These are phyloP conservation scores for Drosophila paramelanica DNA, from an alignment of 2,888 invertebrate species.

Conservation along the genomic window DNA sequence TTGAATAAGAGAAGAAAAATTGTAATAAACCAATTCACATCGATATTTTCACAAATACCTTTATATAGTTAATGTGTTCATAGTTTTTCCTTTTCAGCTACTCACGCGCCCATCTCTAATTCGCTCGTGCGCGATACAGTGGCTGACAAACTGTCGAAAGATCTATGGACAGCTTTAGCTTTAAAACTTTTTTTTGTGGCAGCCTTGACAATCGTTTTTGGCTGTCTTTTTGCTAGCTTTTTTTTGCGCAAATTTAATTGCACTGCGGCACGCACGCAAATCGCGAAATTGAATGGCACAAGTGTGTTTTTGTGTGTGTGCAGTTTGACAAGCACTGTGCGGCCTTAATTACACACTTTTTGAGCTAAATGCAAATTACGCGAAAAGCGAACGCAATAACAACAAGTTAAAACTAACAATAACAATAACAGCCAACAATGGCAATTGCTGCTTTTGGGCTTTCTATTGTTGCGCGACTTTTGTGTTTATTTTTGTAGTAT, in stretches of 20 bases:
- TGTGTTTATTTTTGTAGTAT: slow-evolving; percentile 17
- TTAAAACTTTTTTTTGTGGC: slow-evolving; percentile 7
- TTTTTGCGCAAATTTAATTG: slow-evolving; percentile 55
- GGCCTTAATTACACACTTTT: slow-evolving; percentile 48
- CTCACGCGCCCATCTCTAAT: slow-evolving; percentile 48
- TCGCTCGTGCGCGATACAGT: slow-evolving; percentile 19
- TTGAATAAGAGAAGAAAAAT: too few relatives aligned
- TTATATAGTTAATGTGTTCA: not conserved
- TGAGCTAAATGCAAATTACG: slow-evolving; percentile 63
- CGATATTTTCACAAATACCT: not conserved
- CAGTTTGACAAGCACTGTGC: slow-evolving; percentile 58
- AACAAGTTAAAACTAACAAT: slow-evolving; percentile 22
- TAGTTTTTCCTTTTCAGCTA: not conserved
- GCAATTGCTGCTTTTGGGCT: slow-evolving; percentile 43
- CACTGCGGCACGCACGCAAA: slow-evolving; percentile 60
- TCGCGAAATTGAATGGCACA: slow-evolving; percentile 44
- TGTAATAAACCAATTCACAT: too few relatives aligned
- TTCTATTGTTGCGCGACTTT: slow-evolving; percentile 62
- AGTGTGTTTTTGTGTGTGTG: slow-evolving; percentile 10
- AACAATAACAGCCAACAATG: slow-evolving; percentile 20
- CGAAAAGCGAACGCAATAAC: slow-evolving; percentile 33
- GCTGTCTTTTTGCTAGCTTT: slow-evolving; percentile 14
- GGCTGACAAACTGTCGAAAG: slow-evolving; percentile 51
- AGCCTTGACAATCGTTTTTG: slow-evolving; percentile 64
- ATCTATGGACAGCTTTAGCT: slow-evolving; percentile 25